Percentiles rank a stretch among this genome's conserved stretches.
These are phyloP conservation scores for Drosophila cognata DNA, from an alignment of 2,888 invertebrate genomes.

Conservation along the genomic window DNA sequence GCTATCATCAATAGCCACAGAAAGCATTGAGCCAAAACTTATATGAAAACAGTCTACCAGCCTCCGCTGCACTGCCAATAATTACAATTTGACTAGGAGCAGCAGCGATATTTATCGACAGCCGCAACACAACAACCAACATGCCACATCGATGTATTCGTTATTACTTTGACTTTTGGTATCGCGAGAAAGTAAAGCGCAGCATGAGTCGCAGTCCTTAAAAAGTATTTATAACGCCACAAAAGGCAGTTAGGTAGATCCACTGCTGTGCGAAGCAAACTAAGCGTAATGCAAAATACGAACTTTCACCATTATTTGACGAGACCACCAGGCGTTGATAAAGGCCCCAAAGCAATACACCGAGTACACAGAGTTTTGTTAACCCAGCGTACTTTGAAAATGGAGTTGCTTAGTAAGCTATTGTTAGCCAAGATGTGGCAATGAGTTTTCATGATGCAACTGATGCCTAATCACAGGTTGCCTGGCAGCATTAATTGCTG, in stretches of 20 bases:
- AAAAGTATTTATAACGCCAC: conserved; percentile 65
- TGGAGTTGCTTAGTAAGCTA: conserved; percentile 11
- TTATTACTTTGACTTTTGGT: conserved; percentile 61
- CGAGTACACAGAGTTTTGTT: conserved; percentile 12
- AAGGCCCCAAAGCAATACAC: conserved; percentile 6
- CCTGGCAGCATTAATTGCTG: conserved; percentile 11
- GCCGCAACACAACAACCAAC: conserved; percentile 52
- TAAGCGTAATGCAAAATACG: conserved; percentile 66
- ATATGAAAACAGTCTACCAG: not conserved
- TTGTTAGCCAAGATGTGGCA: conserved; percentile 14
- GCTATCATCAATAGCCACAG: conserved; percentile 68
- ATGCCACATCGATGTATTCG: conserved; percentile 64
- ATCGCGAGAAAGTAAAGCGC: conserved; percentile 12
- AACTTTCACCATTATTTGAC: conserved; percentile 72
- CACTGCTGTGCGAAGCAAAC: conserved; percentile 49
- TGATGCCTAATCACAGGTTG: conserved; percentile 24
- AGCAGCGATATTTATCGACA: conserved; percentile 3
- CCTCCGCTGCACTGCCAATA: conserved; percentile 65
- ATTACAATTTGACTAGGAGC: conserved; percentile 69
- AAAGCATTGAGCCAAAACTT: conserved; percentile 45
- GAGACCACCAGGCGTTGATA: conserved; percentile 27
- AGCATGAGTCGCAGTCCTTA: conserved; percentile 68
- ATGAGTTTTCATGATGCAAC: conserved; percentile 4
- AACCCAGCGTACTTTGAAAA: not conserved
- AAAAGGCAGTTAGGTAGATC: conserved; percentile 30